Evolutionary conservation across 2,888 invertebrate genomes (phyloP).

Genomic region (Muschampia plurimacula): DNA sequence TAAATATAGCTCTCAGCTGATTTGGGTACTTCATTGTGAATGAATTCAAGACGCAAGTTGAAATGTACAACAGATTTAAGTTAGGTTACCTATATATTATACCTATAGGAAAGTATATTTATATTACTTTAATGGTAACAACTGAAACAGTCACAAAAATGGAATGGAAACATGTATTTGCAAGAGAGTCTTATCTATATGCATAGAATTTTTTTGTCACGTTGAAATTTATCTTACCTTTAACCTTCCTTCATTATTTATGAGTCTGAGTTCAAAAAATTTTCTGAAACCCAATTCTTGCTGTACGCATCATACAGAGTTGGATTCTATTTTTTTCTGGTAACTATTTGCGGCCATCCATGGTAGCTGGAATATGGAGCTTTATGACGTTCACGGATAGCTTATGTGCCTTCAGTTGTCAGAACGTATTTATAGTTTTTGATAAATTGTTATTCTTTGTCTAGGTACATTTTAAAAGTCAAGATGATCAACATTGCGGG

Average conservation of each 20-base stretch:
- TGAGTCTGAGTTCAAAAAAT: background rate
- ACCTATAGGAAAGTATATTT: no score
- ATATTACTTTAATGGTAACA: no score
- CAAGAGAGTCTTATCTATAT: no score
- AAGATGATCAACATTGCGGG: constrained; percentile 97
- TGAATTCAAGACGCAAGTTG: no score
- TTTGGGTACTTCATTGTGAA: no score
- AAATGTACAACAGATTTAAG: no score
- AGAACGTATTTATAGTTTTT: no score
- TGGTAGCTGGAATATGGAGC: no score
- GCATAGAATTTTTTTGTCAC: background rate
- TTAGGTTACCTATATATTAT: no score
- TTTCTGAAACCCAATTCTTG: background rate
- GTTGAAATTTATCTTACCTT: background rate
- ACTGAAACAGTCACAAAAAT: no score
- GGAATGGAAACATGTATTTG: no score
- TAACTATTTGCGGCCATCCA: background rate
- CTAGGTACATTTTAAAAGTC: constrained; percentile 47
- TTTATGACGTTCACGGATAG: background rate
- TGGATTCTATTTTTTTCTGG: background rate
- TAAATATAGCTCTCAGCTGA: no score
- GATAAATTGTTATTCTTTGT: background rate
- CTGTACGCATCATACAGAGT: background rate
- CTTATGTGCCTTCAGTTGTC: background rate
- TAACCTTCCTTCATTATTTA: constrained; percentile 15